Conservation (phyloP, 2,113 vertebrate species). For the Prionailurus bengalensis region DNA sequence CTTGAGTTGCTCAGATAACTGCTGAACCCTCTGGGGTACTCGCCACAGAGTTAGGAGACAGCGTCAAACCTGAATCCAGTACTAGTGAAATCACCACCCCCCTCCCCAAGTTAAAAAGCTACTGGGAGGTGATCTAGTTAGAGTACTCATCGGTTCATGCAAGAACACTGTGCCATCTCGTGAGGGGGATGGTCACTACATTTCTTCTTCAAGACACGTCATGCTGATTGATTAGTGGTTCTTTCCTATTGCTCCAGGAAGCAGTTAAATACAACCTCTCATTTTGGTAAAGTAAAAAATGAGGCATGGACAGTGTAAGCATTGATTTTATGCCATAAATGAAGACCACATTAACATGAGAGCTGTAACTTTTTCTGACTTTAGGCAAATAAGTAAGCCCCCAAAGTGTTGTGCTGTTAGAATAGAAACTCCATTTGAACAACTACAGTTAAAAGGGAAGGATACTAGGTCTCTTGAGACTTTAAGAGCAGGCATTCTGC, state of each 20-base stretch:
- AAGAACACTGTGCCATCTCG: not conserved
- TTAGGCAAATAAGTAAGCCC: not conserved
- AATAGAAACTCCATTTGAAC: not conserved
- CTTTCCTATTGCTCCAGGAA: not conserved
- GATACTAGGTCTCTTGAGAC: not conserved
- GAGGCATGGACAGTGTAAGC: not conserved
- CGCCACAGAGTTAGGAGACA: not conserved
- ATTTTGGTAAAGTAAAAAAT: slow-evolving; percentile 32
- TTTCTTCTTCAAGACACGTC: not conserved
- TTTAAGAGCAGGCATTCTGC: not conserved
- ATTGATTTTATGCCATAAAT: not conserved
- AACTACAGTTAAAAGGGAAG: not conserved
- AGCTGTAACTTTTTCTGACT: not conserved
- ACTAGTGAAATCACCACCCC: not conserved
- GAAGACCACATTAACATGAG: not conserved
- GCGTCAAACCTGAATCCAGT: not conserved
- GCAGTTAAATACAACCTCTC: not conserved
- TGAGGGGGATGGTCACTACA: no score
- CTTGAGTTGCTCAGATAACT: not conserved
- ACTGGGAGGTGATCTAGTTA: not conserved
- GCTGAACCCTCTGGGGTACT: not conserved
- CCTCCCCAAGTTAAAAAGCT: not conserved
- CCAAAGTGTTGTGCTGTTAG: not conserved
- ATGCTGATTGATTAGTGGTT: not conserved
- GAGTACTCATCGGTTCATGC: not conserved